Conservation (phyloP, 2,113 vertebrate species). For the Carassius auratus region DNA sequence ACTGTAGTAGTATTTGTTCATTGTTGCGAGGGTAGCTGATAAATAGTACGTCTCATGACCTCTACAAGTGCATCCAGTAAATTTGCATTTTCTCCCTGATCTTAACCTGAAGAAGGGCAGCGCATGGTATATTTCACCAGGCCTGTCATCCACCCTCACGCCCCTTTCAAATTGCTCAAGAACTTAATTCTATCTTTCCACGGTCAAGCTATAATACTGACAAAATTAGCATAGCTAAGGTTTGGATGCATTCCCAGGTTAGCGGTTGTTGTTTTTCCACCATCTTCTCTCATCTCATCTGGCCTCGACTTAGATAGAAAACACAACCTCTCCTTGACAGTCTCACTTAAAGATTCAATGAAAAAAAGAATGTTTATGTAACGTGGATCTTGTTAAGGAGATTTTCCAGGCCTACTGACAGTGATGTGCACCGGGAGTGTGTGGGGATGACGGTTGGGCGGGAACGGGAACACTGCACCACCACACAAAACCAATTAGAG, state of each 20-base stretch:
- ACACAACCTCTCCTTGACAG: constrained; percentile 51
- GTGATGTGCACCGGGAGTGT: constrained; percentile 84
- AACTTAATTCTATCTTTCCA: constrained; percentile 69
- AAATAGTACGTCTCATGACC: constrained; percentile 72
- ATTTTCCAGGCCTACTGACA: constrained; percentile 87
- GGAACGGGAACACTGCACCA: constrained; percentile 82
- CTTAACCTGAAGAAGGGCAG: constrained; percentile 76
- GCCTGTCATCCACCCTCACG: constrained; percentile 77
- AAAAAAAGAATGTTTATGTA: constrained; percentile 74
- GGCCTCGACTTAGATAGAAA: constrained; percentile 62
- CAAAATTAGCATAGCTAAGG: constrained; percentile 72
- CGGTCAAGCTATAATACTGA: constrained; percentile 63
- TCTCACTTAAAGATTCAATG: constrained; percentile 73
- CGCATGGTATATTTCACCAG: constrained; percentile 74
- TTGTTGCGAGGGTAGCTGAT: constrained; percentile 63
- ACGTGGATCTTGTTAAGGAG: constrained; percentile 86
- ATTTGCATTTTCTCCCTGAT: constrained; percentile 75
- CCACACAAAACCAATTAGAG: constrained; percentile 95
- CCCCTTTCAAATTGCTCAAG: constrained; percentile 72
- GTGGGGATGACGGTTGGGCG: constrained; percentile 80
- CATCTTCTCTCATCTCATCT: neutral
- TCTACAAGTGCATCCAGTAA: constrained; percentile 57
- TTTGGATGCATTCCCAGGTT: constrained; percentile 69
- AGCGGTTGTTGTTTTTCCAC: constrained; percentile 43
- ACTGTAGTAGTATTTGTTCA: constrained; percentile 4